Evolutionary conservation across 2,888 invertebrate genomes (phyloP), one percentile per base, ranked within the genome.

Genomic region (Mythimna impura): DNA sequence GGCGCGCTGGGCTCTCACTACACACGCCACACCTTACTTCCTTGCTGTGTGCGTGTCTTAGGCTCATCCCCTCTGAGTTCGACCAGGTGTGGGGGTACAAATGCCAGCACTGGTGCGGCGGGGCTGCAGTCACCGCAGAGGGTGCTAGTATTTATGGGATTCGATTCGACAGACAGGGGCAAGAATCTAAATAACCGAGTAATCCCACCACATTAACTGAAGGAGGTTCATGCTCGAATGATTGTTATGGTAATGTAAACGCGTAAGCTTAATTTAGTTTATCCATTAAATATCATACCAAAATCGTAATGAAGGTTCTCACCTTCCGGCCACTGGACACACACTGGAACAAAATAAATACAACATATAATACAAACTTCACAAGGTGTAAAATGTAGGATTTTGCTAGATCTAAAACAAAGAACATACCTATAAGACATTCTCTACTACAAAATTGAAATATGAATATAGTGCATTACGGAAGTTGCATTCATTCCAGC

Each of bases 301-400:
- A 84, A 85, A 83, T 82, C 66, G 78, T 78, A 82, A 83, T 83
- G 80, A 83, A 73, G 79, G 82, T 82, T 85, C 97, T 97, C 97
- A 98, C 98, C 98, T 97, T 98, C 98, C 88, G 98, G 98, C 98
- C 98, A 98, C 96, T 98, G 98, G 94, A 98, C 98, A 97, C 98
- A 98, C 95, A 98, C 98, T 97, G 98, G 93, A 97, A 98, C 97
- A 97, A 96, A 92, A 93, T 93, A 92, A 91, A 83, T 70, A 83
- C 76, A 65, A 80, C 74, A 74, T 67, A 77, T 70, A 66, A 73
- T 76, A 68, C 68, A 63, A 71, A 61, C 73, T 66, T 60, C 34
- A 71, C 43, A 20, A 30, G 17, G 47, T 47, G n/a, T 55, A 66
- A 60, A 22, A 50, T 30, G 9, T n/a, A 71, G 64, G 62, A 64